Evolutionary conservation across 2,113 vertebrate genomes (phyloP).

Genomic region (Patagioenas fasciata): DNA sequence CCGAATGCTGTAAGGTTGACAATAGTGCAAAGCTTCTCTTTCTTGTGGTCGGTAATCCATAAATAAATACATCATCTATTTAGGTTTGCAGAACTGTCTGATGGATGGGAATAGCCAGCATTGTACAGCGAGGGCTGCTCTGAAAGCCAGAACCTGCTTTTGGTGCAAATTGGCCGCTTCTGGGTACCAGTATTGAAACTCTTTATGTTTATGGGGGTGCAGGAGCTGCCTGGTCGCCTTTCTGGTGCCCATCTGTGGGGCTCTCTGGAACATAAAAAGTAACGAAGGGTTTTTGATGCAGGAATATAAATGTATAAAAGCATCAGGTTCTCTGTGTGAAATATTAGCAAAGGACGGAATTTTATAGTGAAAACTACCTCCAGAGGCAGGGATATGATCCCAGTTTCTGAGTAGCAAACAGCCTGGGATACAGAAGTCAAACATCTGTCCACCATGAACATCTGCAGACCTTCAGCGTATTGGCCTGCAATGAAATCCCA

Average conservation of each 20-base stretch:
- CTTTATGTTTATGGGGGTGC: accelerated
- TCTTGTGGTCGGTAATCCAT: conserved; percentile 60
- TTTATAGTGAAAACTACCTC: not conserved
- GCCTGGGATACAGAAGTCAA: not conserved
- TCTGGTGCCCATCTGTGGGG: not conserved
- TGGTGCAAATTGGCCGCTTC: not conserved
- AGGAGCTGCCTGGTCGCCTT: not conserved
- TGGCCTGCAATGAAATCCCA: not conserved
- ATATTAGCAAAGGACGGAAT: not conserved
- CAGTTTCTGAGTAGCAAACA: not conserved
- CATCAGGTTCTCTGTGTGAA: not conserved
- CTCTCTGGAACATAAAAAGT: not conserved
- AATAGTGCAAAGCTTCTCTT: conserved; percentile 47
- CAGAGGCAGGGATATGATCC: not conserved
- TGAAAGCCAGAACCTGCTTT: not conserved
- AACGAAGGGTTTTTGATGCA: not conserved
- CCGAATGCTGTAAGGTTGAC: conserved; percentile 10
- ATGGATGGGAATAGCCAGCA: not conserved
- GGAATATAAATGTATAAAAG: not conserved
- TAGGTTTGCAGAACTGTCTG: conserved; percentile 15
- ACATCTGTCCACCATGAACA: not conserved
- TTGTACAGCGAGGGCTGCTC: not conserved
- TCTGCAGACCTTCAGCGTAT: not conserved
- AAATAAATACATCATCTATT: conserved; percentile 60
- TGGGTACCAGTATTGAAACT: not conserved